These are phyloP conservation scores for Distichodus sexfasciatus DNA, from an alignment of 2,797 vertebrate genomes.

Conservation along the genomic window DNA sequence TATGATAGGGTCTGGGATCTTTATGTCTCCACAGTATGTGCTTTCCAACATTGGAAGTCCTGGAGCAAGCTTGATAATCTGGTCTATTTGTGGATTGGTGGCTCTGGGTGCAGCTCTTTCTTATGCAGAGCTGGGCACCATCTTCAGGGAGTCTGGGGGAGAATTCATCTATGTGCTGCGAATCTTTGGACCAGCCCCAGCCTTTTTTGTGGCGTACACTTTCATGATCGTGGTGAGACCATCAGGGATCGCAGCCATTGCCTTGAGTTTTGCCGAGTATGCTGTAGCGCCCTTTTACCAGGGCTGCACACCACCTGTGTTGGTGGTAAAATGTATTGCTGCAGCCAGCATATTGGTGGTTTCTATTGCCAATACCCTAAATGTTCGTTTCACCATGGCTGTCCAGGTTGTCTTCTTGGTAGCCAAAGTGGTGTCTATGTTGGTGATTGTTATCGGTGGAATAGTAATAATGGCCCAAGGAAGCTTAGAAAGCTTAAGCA, in stretches of 20 bases:
- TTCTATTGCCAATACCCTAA: conserved; percentile 70
- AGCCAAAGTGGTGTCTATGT: conserved; percentile 72
- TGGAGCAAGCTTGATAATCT: conserved; percentile 80
- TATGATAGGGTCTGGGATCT: conserved; percentile 85
- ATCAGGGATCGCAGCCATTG: conserved; percentile 59
- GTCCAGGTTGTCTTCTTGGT: conserved; percentile 77
- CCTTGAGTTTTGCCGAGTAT: conserved; percentile 77
- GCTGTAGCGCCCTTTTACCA: conserved; percentile 69
- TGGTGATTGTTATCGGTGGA: conserved; percentile 73
- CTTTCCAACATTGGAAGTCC: conserved; percentile 74
- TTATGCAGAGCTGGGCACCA: conserved; percentile 78
- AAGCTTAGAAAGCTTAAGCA: conserved; percentile 61
- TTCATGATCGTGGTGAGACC: conserved; percentile 75
- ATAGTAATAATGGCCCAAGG: conserved; percentile 60
- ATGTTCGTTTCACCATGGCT: conserved; percentile 66
- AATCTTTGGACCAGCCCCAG: conserved; percentile 78
- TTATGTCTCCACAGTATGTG: conserved; percentile 84
- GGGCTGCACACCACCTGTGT: conserved; percentile 65
- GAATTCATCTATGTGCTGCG: conserved; percentile 81
- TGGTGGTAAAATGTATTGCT: conserved; percentile 63
- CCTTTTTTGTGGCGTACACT: conserved; percentile 74
- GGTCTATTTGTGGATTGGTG: conserved; percentile 75
- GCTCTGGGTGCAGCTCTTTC: conserved; percentile 73
- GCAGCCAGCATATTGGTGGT: conserved; percentile 71
- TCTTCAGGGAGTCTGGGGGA: conserved; percentile 80